Evolutionary conservation across 2,797 vertebrate species (phyloP), one percentile per base, ranked within the genome.

Genomic region (Lepus townsendii): DNA sequence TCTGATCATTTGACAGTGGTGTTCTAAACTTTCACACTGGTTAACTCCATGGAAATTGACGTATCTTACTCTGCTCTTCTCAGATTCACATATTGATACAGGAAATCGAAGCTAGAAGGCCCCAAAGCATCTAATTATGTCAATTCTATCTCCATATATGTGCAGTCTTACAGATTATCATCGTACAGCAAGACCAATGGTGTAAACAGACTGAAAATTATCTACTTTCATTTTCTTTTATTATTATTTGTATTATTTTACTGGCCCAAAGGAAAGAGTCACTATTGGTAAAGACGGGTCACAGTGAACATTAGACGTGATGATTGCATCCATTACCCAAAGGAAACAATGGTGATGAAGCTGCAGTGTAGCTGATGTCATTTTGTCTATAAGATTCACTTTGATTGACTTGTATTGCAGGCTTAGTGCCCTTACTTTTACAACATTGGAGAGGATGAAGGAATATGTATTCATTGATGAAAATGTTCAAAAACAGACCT

Each of bases 381-480:
- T 38, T 42, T 52, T 62, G 27, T 50, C 27, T 32, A 68, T 78
- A 35, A 73, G 12, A 35, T 84, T 38, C 7, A 9, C 65, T 79
- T 27, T 35, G 62, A n/a, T 47, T 27, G 6, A 47, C 27, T 77
- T 72, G 14, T 30, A 10, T 38, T 94, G 78, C 54, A 99, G 99
- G 99, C 96, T 99, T 92, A 99, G 98, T 2, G 94, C 98, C 0
- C 99, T 99, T 66, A 98, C 99, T 96, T 98, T 99, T 97, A 99
- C 98, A 97, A 98, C 98, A 17, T 99, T 99, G 0, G 97, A 97
- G 4, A 96, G 96, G 11, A 98, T 98, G 0, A 97, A 86, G 19
- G 69, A 97, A 0, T 98, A 98, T 91, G 97, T 99, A 92, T 99
- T 98, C 62, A 96, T 99, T 73, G 97, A 98, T 52, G 90, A 96